These are phyloP conservation scores for Scaptomyza cyrtandrae DNA, from an alignment of 2,888 invertebrate genomes.

Conservation along the genomic window DNA sequence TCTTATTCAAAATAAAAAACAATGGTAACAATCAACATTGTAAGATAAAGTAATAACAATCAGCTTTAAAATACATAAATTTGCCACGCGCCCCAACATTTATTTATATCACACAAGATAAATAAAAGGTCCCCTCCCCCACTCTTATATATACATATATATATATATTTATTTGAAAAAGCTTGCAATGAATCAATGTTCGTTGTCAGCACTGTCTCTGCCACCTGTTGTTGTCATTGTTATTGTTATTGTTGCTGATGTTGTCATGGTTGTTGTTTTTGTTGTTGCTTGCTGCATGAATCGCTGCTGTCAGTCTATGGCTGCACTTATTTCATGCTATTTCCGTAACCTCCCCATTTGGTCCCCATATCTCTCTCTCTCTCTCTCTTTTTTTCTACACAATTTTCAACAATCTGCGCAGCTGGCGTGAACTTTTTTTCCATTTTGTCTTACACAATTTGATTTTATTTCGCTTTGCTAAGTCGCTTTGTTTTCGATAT, in stretches of 20 bases:
- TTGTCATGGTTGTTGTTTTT: constrained; percentile 4
- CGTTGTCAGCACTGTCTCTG: constrained; percentile 15
- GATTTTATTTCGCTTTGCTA: constrained; percentile 57
- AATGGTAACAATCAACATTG: not conserved
- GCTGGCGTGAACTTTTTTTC: constrained; percentile 28
- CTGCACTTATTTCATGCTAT: constrained; percentile 45
- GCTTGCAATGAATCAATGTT: constrained; percentile 31
- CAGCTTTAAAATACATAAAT: not conserved
- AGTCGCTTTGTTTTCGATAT: constrained; percentile 35
- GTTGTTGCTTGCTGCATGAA: constrained; percentile 41
- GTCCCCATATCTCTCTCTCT: too few species aligned
- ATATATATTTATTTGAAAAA: not conserved
- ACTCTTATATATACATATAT: not conserved
- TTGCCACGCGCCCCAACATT: constrained; percentile 3
- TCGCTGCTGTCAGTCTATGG: constrained; percentile 40
- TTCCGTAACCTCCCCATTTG: constrained; percentile 19
- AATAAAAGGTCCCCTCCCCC: not conserved
- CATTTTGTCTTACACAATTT: constrained; percentile 66
- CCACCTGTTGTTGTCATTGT: constrained; percentile 66
- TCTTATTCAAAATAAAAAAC: not conserved
- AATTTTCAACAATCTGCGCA: constrained; percentile 24
- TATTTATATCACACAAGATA: constrained; percentile 4
- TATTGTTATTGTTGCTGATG: constrained; percentile 18
- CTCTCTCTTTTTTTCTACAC: not conserved
- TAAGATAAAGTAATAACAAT: not conserved